Base-by-base conservation (phyloP, 2,113 vertebrate species). In the Lepisosteus osseus region DNA sequence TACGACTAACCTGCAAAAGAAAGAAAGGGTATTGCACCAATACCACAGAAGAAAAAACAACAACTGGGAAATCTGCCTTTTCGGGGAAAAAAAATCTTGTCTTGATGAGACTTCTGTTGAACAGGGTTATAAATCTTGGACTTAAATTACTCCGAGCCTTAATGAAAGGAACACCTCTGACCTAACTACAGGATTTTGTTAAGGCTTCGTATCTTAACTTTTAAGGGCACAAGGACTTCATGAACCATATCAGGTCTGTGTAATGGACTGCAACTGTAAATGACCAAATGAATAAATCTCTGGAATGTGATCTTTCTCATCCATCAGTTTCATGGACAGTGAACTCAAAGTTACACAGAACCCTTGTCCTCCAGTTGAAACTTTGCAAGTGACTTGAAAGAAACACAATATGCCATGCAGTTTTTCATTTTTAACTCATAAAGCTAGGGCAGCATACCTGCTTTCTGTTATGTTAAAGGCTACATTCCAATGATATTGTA, bases 401-500 rank as follows among this genome's bases (percentile, higher is more conserved):
- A 65, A 29, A 65, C 41, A 29, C 62, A 40, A 65, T 65, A 40
- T 29, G 6, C 57, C 11, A 13, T 13, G 57, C 57, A 59, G 56
- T 59, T 29, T 29, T 29, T 59, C 56, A 14, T 17, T 75, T 17
- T 42, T 14, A 72, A 45, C 54, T 47, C 64, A 5, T 29, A 63
- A 62, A 15, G 41, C 71, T 63, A 81, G 77, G 72, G 67, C 77
- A 76, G 43, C 65, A 17, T 80, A 69, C 69, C 67, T 66, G 14
- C 54, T 73, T 71, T 69, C 74, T 59, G 12, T 71, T 72, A 63
- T 71, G 68, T 74, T 73, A 77, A 86, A 80, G 81, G 79, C 79
- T 73, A 92, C 90, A 92, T 91, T 94, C 91, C 88, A 91, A 83
- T 92, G 87, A 83, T 89, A 90, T 74, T 51, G 5, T 51, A 51